A percentile compares a stretch with the other conserved stretches of the same genome.
Evolutionary conservation across 2,888 invertebrate genomes (phyloP).

Genomic region (Drosophila melanosoma): DNA sequence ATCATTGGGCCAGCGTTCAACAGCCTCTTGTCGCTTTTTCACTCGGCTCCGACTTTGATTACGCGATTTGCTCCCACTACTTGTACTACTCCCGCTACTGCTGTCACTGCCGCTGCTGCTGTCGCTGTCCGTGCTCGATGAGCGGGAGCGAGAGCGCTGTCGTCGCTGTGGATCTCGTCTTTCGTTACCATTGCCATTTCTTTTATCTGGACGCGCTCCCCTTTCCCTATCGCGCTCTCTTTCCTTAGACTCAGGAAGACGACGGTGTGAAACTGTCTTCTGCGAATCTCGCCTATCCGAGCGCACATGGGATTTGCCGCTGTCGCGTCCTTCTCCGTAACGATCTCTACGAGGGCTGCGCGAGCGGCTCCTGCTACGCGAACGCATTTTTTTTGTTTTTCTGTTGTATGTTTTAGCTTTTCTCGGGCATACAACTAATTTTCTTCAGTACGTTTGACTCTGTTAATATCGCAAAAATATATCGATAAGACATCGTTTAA

Average conservation of each 20-base stretch:
- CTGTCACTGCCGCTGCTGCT: conserved; percentile 42
- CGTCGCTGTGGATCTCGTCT: conserved; percentile 8
- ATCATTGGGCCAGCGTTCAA: conserved; percentile 81
- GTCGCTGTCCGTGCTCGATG: conserved; percentile 43
- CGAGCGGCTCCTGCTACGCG: conserved; percentile 61
- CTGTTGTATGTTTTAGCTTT: neutral
- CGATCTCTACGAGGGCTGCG: conserved; percentile 51
- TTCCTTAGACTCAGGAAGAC: conserved; percentile 13
- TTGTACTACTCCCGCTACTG: conserved; percentile 30
- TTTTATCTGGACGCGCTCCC: conserved; percentile 7
- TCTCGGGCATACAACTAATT: neutral
- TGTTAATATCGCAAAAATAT: conserved; percentile 15
- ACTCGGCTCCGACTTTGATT: conserved; percentile 25
- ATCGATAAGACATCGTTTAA: conserved; percentile 25
- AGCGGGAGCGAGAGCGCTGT: conserved; percentile 36
- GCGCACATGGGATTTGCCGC: conserved; percentile 20
- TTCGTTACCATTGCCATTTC: conserved; percentile 18
- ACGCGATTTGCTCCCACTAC: conserved; percentile 23
- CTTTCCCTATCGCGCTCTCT: conserved; percentile 31
- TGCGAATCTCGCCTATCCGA: conserved; percentile 29
- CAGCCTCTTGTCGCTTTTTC: conserved; percentile 24
- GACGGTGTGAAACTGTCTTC: conserved; percentile 20
- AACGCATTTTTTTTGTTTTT: conserved; percentile 44
- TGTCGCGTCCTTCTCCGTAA: conserved; percentile 14
- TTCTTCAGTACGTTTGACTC: conserved; percentile 41